phyloP scores from a whole-genome alignment of 2,113 vertebrate genomes.

The Odocoileus hemionus region DNA sequence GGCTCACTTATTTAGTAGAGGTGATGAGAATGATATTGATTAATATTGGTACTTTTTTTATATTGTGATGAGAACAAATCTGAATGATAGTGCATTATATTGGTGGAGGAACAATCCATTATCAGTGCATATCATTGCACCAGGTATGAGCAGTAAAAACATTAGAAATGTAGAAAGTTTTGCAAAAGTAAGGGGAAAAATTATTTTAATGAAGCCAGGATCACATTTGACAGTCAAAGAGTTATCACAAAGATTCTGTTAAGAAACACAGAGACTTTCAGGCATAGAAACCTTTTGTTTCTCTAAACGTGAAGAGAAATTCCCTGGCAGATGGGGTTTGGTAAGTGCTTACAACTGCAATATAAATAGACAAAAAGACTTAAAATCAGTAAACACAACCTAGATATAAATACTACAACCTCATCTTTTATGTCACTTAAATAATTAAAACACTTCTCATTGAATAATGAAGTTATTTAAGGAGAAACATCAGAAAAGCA shows the following conservation, averaged over 20 bases:
- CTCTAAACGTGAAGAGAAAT: slow-evolving; percentile 65
- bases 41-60: not conserved
- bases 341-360: slow-evolving; percentile 59
- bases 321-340: slow-evolving; percentile 62
- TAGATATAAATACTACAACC: slow-evolving; percentile 66
- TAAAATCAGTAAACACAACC: slow-evolving; percentile 70
- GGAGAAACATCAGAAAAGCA: slow-evolving; percentile 70
- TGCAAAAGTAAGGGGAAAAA: slow-evolving; percentile 37
- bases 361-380: slow-evolving; percentile 66
- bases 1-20: not conserved
- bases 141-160: not conserved
- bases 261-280: slow-evolving; percentile 55
- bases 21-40: not conserved
- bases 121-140: not conserved
- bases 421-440: slow-evolving; percentile 73
- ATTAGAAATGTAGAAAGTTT: slow-evolving; percentile 44
- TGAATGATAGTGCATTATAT: not conserved
- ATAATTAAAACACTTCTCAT: slow-evolving; percentile 76
- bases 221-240: slow-evolving; percentile 58
- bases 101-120: not conserved
- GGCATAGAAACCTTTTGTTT: slow-evolving; percentile 63
- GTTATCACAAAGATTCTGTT: slow-evolving; percentile 57
- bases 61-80: not conserved
- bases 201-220: slow-evolving; percentile 66
- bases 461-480: slow-evolving; percentile 79